Evolutionary conservation across 2,888 invertebrate species (phyloP).

Genomic region (Aquatica leii): DNA sequence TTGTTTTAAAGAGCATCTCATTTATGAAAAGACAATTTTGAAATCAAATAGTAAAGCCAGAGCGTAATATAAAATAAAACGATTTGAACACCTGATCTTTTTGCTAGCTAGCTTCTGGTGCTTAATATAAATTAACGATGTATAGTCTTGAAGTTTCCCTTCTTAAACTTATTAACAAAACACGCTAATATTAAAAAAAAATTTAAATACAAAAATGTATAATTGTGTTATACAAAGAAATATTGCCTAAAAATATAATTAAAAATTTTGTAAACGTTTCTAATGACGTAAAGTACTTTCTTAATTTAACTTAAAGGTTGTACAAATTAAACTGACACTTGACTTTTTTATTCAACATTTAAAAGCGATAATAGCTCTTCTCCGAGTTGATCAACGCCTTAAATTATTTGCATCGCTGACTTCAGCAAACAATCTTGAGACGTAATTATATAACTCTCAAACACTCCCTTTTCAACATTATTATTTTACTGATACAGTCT

Average conservation of each 20-base stretch:
- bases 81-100: slow-evolving; percentile 37
- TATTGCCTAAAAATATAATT: too few species aligned
- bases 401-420: slow-evolving; percentile 52
- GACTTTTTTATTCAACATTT: slow-evolving; percentile 38
- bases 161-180: slow-evolving; percentile 40
- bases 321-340: slow-evolving; percentile 33
- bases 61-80: slow-evolving; percentile 25
- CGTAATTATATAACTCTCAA: slow-evolving; percentile 46
- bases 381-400: slow-evolving; percentile 50
- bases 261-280: too few species aligned
- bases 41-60: too few species aligned
- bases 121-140: too few species aligned
- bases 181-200: too few species aligned
- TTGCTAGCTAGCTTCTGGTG: too few species aligned
- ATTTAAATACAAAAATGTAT: too few species aligned
- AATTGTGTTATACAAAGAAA: slow-evolving; percentile 10
- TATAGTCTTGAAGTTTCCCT: too few species aligned
- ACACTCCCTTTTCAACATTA: slow-evolving; percentile 32
- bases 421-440: slow-evolving; percentile 51
- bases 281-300: slow-evolving; percentile 26
- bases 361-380: slow-evolving; percentile 47
- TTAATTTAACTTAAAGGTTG: slow-evolving; percentile 33
- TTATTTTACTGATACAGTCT: slow-evolving; percentile 29
- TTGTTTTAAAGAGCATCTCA: too few species aligned
- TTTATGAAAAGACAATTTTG: too few species aligned